Percentiles rank a stretch among this genome's conserved stretches.
These are phyloP conservation scores for Vulpes vulpes DNA, from an alignment of 2,113 vertebrate genomes.

Conservation along the genomic window DNA sequence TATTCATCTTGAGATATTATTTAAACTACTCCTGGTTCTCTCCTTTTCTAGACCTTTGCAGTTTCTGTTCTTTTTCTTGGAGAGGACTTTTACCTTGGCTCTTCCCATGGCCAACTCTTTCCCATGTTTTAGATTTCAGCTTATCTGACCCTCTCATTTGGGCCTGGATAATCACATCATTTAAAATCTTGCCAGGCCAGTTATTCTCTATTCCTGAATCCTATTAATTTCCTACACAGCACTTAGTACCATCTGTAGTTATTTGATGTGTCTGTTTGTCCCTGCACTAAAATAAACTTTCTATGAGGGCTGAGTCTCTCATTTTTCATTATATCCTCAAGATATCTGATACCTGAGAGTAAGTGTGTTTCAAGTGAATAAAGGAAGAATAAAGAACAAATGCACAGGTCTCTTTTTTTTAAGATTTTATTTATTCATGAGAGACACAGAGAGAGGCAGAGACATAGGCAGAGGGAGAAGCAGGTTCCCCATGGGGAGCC, in stretches of 20 bases:
- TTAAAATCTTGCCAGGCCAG: neutral
- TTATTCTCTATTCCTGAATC: neutral
- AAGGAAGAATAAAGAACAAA: neutral
- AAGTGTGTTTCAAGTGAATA: neutral
- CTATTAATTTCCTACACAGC: neutral
- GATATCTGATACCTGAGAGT: neutral
- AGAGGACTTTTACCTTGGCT: neutral
- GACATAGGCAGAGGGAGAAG: no score
- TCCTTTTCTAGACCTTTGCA: neutral
- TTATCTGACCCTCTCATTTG: neutral
- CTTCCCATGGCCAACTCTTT: neutral
- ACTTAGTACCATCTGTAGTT: neutral
- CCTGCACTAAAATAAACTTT: neutral
- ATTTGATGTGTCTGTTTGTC: neutral
- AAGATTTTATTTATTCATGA: no score
- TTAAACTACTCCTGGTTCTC: neutral
- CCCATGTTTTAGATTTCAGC: neutral
- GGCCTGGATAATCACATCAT: neutral
- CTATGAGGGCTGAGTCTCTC: neutral
- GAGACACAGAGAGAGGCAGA: no score
- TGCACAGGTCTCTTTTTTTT: no score
- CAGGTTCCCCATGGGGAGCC: no score
- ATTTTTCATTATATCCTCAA: neutral
- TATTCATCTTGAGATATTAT: neutral
- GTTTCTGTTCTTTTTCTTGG: neutral